Evolutionary conservation across 2,888 invertebrate genomes (phyloP).

Genomic region (Listrodromus nycthemerus): DNA sequence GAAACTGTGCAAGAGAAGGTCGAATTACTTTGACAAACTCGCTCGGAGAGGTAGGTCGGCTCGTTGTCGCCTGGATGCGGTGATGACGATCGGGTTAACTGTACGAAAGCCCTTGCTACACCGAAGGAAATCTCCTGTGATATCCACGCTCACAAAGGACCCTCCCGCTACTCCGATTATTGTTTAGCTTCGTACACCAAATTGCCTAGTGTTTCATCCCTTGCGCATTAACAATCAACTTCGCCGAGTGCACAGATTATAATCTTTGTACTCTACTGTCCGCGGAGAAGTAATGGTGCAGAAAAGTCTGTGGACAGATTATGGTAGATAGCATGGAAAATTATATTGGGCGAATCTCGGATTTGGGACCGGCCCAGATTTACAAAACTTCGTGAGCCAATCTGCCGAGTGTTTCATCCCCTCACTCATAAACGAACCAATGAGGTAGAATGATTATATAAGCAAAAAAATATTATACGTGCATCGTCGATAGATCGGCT

Average conservation of each 20-base stretch:
- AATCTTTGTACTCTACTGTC: no score
- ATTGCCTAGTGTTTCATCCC: not conserved
- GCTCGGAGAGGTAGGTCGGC: slow-evolving; percentile 60
- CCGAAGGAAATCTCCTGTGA: not conserved
- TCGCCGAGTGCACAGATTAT: not conserved
- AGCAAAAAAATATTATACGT: no score
- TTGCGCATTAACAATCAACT: not conserved
- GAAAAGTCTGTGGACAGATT: no score
- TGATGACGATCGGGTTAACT: slow-evolving; percentile 51
- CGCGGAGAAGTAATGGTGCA: no score
- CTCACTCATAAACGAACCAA: no score
- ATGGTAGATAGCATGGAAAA: no score
- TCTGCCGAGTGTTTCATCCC: no score
- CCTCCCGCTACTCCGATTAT: not conserved
- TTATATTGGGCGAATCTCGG: no score
- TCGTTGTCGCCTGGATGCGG: slow-evolving; percentile 48
- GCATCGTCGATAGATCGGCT: no score
- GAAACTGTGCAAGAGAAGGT: slow-evolving; percentile 67
- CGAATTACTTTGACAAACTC: slow-evolving; percentile 82
- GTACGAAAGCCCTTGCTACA: slow-evolving; percentile 20
- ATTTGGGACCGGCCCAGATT: no score
- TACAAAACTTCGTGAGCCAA: no score
- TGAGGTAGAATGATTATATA: no score
- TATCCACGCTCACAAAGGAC: not conserved
- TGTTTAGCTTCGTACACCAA: not conserved